Base-by-base conservation (phyloP, 2,888 invertebrate species). In the Eueremaeus valkanovi region DNA sequence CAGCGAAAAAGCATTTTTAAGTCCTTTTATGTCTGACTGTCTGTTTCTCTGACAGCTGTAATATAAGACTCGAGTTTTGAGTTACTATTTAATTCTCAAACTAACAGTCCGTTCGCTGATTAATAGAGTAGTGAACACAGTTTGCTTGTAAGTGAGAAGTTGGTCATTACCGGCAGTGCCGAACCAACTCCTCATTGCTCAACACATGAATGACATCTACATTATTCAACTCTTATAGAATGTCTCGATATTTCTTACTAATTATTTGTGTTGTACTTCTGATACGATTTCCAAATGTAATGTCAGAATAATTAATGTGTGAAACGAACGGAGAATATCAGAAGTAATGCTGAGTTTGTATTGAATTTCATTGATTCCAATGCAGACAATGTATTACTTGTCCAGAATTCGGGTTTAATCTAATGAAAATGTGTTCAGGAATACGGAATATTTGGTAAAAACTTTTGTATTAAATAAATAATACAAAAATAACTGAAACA, bases 171-270 rank as follows among this genome's bases (percentile, higher is more conserved):
- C 61, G 16, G 31, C 33, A 31, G 16, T 33, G 29, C 31, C 33
- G 6, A 31, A 61, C 16, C 61, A 3, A 11, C 51, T 21, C 11
- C 21, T 31, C 61, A 29, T 61, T 31, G 3, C 61, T 61, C 16
- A 58, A 5, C 9, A 18, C 29, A 61, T 61, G 61, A 61, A 61
- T 61, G 61, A 61, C 61, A 61, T 16, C 61, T 16, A 61, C 61
- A 61, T 61, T n/a, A 61, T 33, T 61, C 33, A 61, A 61, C 61
- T 61, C 61, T 61, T 61, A 61, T n/a, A n/a, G n/a, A n/a, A n/a
- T 6, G 18, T 31, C 61, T 31, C 31, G 2, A 61, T 61, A 61
- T 61, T 61, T 61, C 29, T 31, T 31, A n/a, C 24, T 51, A 5
- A 3, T n/a, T 21, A n/a, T 3, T 45, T 18, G 3, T 6, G 1